Evolutionary conservation across 2,113 vertebrate genomes (phyloP).

Genomic region (Gavia stellata): DNA sequence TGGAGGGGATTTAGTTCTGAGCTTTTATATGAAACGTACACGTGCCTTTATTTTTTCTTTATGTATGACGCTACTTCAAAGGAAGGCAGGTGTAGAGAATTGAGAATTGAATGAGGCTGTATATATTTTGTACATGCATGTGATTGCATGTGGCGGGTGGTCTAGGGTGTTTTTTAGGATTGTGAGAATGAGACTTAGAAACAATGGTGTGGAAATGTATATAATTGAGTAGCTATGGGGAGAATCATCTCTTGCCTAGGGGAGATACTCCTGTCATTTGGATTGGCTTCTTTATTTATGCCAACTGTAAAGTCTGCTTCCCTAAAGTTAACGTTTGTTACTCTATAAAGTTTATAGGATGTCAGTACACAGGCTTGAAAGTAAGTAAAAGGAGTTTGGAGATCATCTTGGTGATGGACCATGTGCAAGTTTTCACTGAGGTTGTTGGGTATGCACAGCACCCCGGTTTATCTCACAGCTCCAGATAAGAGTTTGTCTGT

Average conservation of each 20-base stretch:
- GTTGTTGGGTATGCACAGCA: neutral
- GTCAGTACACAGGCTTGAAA: neutral
- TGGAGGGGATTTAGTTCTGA: neutral
- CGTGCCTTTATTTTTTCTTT: neutral
- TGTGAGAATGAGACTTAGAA: neutral
- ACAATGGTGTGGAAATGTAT: neutral
- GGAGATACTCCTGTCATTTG: neutral
- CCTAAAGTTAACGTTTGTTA: neutral
- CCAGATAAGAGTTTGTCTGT: constrained; percentile 16
- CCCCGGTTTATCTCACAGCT: neutral
- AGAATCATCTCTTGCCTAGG: neutral
- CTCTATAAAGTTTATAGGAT: neutral
- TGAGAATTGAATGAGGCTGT: neutral
- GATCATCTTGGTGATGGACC: neutral
- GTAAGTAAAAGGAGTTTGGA: neutral
- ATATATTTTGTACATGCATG: neutral
- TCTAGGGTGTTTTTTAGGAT: neutral
- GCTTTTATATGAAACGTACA: neutral
- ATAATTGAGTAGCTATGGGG: neutral
- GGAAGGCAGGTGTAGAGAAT: neutral
- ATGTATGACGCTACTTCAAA: neutral
- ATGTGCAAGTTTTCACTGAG: neutral
- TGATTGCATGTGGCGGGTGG: neutral
- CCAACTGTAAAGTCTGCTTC: neutral
- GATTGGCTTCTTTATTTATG: neutral